These are phyloP conservation scores for Dicrostonyx torquatus DNA, from an alignment of 2,797 vertebrate genomes.

Conservation along the genomic window DNA sequence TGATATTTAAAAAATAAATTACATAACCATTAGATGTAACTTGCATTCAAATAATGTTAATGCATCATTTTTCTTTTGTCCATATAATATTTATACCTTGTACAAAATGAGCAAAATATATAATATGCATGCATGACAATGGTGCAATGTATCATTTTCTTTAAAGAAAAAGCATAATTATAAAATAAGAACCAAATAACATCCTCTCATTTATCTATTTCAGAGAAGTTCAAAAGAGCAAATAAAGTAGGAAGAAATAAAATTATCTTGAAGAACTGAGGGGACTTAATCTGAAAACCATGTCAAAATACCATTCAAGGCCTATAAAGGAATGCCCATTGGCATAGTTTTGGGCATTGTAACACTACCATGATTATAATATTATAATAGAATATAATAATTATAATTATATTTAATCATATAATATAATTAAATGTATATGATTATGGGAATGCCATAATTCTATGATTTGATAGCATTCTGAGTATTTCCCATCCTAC, in stretches of 20 bases:
- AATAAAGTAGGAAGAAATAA: constrained; percentile 10
- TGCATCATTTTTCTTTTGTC: background rate
- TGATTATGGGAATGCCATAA: background rate
- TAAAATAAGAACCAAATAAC: background rate
- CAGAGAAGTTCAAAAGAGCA: background rate
- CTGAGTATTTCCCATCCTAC: background rate
- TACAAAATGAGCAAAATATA: background rate
- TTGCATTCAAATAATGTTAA: constrained; percentile 33
- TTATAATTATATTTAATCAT: too few relatives aligned
- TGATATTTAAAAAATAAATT: constrained; percentile 27
- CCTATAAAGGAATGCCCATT: background rate
- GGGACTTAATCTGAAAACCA: constrained; percentile 23
- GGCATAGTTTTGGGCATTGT: background rate
- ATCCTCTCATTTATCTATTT: background rate
- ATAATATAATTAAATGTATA: too few relatives aligned
- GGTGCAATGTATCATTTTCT: background rate
- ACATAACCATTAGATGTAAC: constrained; percentile 1
- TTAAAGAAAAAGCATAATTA: constrained; percentile 47
- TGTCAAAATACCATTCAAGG: background rate
- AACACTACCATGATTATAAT: background rate
- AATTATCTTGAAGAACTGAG: background rate
- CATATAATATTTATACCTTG: background rate
- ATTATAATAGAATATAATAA: too few relatives aligned
- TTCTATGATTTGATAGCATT: background rate
- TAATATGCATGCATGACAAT: background rate